A percentile compares a stretch with the other conserved stretches of the same genome.
phyloP scores from a whole-genome alignment of 2,797 vertebrate species.

The Merluccius polli region DNA sequence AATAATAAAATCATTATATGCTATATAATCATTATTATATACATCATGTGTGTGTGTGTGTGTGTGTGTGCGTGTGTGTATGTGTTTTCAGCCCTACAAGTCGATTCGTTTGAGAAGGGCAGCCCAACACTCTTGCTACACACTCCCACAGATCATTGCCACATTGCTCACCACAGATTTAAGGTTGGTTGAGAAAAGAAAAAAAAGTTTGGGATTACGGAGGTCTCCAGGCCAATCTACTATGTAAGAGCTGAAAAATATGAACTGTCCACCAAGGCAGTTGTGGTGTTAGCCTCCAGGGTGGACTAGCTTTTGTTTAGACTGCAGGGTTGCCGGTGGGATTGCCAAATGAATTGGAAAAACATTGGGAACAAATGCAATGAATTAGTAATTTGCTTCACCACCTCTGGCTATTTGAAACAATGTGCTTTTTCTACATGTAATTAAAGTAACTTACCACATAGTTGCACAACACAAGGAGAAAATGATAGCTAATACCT shows the following conservation, averaged over 20 bases:
- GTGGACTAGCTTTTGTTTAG: conserved; percentile 29
- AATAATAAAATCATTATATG: no score
- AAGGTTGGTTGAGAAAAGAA: conserved; percentile 13
- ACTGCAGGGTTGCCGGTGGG: conserved; percentile 14
- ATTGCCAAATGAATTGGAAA: conserved; percentile 17
- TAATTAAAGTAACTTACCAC: not conserved
- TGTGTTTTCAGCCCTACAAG: conserved; percentile 27
- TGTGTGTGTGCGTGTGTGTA: conserved; percentile 9
- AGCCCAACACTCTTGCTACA: conserved; percentile 52
- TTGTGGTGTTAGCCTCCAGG: not conserved
- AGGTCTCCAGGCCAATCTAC: conserved; percentile 33
- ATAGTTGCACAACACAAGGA: not conserved
- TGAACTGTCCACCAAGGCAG: not conserved
- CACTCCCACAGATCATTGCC: conserved; percentile 61
- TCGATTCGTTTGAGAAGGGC: conserved; percentile 30
- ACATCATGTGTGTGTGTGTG: conserved; percentile 9
- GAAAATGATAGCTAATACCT: not conserved
- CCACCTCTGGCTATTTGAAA: not conserved
- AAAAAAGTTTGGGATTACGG: conserved; percentile 38
- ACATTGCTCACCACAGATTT: conserved; percentile 37
- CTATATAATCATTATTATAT: conserved; percentile 16
- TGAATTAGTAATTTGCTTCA: not conserved
- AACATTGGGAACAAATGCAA: conserved; percentile 4
- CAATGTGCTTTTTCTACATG: not conserved
- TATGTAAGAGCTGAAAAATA: conserved; percentile 19